Conservation (phyloP, 2,888 invertebrate genomes). For the Hypsopygia costalis region DNA sequence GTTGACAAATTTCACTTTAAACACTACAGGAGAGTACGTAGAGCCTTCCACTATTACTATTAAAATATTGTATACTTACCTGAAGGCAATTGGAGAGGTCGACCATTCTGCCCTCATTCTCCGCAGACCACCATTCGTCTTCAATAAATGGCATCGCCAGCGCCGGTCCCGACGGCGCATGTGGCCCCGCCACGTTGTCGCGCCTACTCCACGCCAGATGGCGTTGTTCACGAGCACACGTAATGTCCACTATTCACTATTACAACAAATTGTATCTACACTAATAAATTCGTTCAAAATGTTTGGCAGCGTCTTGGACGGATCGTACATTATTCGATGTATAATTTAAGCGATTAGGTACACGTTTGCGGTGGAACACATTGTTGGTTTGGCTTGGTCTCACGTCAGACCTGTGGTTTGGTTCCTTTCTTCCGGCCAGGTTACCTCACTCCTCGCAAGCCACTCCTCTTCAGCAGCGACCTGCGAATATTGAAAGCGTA, state of each 20-base stretch:
- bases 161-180: constrained; percentile 82
- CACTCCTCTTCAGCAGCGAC: constrained; percentile 73
- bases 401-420: constrained; percentile 21
- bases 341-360: constrained; percentile 54
- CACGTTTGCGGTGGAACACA: constrained; percentile 64
- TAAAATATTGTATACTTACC: constrained; percentile 62
- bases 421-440: constrained; percentile 46
- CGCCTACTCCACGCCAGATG: constrained; percentile 60
- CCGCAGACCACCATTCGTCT: constrained; percentile 97
- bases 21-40: too few species aligned
- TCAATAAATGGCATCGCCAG: constrained; percentile 97
- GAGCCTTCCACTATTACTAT: too few species aligned
- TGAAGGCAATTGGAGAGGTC: constrained; percentile 94
- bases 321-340: constrained; percentile 75
- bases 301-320: constrained; percentile 76
- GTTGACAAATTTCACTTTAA: too few species aligned
- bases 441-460: constrained; percentile 71
- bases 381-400: constrained; percentile 35
- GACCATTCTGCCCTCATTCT: constrained; percentile 97
- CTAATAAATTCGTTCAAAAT: constrained; percentile 73
- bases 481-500: constrained; percentile 61
- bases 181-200: constrained; percentile 83
- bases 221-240: constrained; percentile 46
- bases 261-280: constrained; percentile 50
- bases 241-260: constrained; percentile 51